Percentiles rank a stretch among this genome's conserved stretches.
Evolutionary conservation across 2,888 invertebrate genomes (phyloP).

Genomic region (Dynastes hyllus): DNA sequence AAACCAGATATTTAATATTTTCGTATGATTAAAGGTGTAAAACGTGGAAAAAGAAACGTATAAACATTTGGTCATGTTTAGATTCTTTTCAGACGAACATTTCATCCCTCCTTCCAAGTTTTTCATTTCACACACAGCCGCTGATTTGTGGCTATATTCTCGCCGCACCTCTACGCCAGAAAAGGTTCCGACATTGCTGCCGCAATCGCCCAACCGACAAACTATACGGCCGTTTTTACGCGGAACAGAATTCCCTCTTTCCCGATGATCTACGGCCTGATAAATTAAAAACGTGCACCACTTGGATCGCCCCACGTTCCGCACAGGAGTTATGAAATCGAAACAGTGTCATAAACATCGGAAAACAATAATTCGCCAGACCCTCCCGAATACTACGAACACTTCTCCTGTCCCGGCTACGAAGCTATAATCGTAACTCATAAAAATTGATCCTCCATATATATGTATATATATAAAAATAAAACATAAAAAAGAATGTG

Average conservation of each 20-base stretch:
- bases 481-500: no score
- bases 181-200: background rate
- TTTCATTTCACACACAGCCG: background rate
- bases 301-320: constrained; percentile 64
- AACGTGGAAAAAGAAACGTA: no score
- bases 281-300: constrained; percentile 73
- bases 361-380: constrained; percentile 71
- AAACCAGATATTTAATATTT: no score
- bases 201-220: constrained; percentile 10
- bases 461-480: no score
- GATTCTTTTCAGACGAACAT: no score
- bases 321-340: constrained; percentile 71
- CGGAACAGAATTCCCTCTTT: constrained; percentile 12
- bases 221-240: constrained; percentile 24
- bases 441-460: constrained; percentile 49
- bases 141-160: constrained; percentile 7
- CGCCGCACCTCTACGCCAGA: background rate
- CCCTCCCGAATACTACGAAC: constrained; percentile 63
- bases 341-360: constrained; percentile 73
- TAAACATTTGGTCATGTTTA: no score
- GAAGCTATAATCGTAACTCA: constrained; percentile 67
- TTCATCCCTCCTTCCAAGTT: no score
- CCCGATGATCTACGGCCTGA: constrained; percentile 67
- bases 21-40: no score
- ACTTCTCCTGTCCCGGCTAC: constrained; percentile 60